These are phyloP conservation scores for Chanos chanos DNA, from an alignment of 2,797 vertebrate genomes.

Conservation along the genomic window DNA sequence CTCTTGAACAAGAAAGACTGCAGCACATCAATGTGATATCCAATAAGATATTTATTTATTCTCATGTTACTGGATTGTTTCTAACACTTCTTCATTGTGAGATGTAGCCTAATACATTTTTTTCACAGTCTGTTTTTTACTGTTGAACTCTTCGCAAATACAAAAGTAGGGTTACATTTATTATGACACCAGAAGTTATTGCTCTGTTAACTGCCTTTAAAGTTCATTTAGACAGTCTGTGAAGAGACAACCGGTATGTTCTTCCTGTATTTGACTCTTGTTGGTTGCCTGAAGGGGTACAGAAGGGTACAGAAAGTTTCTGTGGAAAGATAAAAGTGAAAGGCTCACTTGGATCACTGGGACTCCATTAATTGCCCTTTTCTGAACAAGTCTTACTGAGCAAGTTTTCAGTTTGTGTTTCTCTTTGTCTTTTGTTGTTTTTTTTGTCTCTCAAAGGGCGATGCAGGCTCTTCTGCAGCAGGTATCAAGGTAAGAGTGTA, in stretches of 20 bases:
- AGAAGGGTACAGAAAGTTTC: too few relatives aligned
- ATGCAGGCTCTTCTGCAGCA: conserved; percentile 93
- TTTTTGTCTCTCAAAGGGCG: conserved; percentile 73
- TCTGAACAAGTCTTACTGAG: not conserved
- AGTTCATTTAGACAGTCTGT: conserved; percentile 13
- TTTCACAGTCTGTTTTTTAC: too few relatives aligned
- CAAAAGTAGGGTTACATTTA: not conserved
- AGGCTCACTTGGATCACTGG: too few relatives aligned
- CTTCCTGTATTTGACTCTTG: conserved; percentile 6
- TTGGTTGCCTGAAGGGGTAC: too few relatives aligned
- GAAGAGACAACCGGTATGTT: not conserved
- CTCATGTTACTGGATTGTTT: too few relatives aligned
- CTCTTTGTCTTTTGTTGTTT: not conserved
- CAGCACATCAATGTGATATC: too few relatives aligned
- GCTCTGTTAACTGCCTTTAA: not conserved
- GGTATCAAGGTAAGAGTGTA: conserved; percentile 89
- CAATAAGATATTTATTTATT: too few relatives aligned
- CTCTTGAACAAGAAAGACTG: conserved; percentile 3
- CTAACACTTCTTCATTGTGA: too few relatives aligned
- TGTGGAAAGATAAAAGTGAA: too few relatives aligned
- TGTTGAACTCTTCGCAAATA: too few relatives aligned
- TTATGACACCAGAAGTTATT: conserved; percentile 1
- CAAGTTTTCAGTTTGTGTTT: not conserved
- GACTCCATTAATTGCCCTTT: not conserved
- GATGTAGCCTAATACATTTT: too few relatives aligned